These are phyloP conservation scores for Grapholita molesta DNA, from an alignment of 1,140 invertebrate species.

Conservation along the genomic window DNA sequence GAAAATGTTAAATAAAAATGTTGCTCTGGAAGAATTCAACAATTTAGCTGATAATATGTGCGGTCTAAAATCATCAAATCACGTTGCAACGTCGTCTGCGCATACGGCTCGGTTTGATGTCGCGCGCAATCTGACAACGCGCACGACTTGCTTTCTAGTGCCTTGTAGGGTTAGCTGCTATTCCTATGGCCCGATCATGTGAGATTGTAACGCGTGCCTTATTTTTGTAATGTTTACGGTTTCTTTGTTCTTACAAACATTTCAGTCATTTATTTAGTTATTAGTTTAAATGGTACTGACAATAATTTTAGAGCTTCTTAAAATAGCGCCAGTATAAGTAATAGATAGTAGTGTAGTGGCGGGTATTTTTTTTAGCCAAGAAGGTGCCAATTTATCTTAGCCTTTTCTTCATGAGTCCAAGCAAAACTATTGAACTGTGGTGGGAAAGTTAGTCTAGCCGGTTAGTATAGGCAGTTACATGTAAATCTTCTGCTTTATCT, in stretches of 20 bases:
- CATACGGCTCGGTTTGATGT: slow-evolving; percentile 52
- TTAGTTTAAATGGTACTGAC: background rate
- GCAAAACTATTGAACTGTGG: too few species aligned
- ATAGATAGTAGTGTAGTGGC: too few species aligned
- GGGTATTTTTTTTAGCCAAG: too few species aligned
- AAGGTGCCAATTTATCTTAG: too few species aligned
- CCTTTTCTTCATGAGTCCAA: too few species aligned
- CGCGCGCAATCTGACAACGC: slow-evolving; percentile 50
- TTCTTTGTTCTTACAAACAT: background rate
- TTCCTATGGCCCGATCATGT: slow-evolving; percentile 21
- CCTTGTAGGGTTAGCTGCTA: slow-evolving; percentile 44
- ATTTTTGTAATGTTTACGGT: background rate
- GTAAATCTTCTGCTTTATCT: too few species aligned
- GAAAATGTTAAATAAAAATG: too few species aligned
- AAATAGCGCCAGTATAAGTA: background rate
- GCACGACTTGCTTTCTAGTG: slow-evolving; percentile 65
- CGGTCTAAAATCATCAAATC: background rate
- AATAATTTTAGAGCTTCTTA: background rate
- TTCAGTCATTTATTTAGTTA: background rate
- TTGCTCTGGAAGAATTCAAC: background rate
- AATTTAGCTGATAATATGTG: background rate
- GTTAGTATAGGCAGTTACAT: too few species aligned
- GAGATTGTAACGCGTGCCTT: slow-evolving; percentile 14
- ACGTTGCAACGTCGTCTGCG: slow-evolving; percentile 10
- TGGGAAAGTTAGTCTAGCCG: too few species aligned